Evolutionary conservation across 2,113 vertebrate species (phyloP).

Genomic region (Thalassarche chlororhynchos): DNA sequence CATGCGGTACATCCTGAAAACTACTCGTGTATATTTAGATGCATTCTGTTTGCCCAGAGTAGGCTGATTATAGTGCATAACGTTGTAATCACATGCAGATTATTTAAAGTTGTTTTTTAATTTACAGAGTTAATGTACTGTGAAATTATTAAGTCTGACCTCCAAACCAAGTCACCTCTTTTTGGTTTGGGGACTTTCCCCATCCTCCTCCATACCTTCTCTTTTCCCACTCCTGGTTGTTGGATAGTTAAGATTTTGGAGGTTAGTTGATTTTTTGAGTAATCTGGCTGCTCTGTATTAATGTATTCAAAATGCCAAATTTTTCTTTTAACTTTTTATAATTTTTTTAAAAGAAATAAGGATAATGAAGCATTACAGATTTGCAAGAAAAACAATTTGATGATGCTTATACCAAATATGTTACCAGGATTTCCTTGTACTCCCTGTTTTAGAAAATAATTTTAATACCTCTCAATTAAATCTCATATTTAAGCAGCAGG

Average conservation of each 20-base stretch:
- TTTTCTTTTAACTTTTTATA: background rate
- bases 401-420: background rate
- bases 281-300: background rate
- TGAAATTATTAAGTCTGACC: slow-evolving; percentile 29
- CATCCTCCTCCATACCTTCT: background rate
- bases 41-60: background rate
- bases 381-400: background rate
- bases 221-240: background rate
- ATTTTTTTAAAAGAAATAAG: background rate
- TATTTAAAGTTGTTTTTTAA: slow-evolving; percentile 28
- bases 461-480: slow-evolving; percentile 66
- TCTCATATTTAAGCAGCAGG: slow-evolving; percentile 60
- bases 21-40: background rate
- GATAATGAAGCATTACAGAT: background rate
- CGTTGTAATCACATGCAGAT: background rate
- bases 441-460: slow-evolving; percentile 45
- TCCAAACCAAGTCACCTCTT: background rate
- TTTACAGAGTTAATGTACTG: slow-evolving; percentile 5
- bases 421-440: slow-evolving; percentile 11
- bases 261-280: background rate
- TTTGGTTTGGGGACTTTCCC: background rate
- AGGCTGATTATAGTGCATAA: background rate
- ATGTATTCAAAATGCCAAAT: background rate
- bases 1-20: background rate
- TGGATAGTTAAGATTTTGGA: background rate